phyloP scores from a whole-genome alignment of 2,888 invertebrate genomes.

The Agrilus mali region DNA sequence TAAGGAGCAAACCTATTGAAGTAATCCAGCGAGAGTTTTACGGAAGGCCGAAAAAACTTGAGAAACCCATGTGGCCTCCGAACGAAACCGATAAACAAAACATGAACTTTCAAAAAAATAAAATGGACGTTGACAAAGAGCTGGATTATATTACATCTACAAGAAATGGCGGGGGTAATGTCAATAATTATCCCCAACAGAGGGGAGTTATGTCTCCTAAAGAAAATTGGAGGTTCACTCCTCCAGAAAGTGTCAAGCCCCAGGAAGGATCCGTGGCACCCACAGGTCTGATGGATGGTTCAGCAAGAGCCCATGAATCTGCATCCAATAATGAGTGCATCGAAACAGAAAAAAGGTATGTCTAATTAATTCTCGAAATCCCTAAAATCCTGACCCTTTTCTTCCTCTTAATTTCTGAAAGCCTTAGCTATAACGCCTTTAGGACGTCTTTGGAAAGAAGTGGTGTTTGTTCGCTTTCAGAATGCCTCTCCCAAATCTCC shows the following conservation, averaged over 20 bases:
- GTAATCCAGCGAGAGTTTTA: slow-evolving; percentile 58
- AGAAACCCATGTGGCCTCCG: slow-evolving; percentile 37
- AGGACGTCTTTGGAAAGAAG: slow-evolving; percentile 16
- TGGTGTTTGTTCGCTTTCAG: slow-evolving; percentile 15
- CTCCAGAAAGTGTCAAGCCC: slow-evolving; percentile 13
- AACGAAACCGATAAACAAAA: slow-evolving; percentile 21
- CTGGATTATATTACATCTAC: slow-evolving; percentile 19
- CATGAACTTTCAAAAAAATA: slow-evolving; percentile 37
- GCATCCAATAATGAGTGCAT: slow-evolving; percentile 18
- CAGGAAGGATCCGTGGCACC: slow-evolving; percentile 22
- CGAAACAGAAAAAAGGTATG: slow-evolving; percentile 20
- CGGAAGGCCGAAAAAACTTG: slow-evolving; percentile 64
- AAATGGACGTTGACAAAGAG: slow-evolving; percentile 34
- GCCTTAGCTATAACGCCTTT: no score
- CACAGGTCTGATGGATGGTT: slow-evolving; percentile 14
- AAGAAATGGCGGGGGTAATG: slow-evolving; percentile 5
- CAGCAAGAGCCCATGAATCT: slow-evolving; percentile 15
- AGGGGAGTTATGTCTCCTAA: slow-evolving; percentile 19
- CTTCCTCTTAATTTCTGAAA: no score
- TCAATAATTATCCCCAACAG: slow-evolving; percentile 15
- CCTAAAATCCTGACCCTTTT: no score
- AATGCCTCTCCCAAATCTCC: slow-evolving; percentile 35
- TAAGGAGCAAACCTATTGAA: slow-evolving; percentile 50
- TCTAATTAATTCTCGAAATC: no score
- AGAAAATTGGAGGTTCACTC: slow-evolving; percentile 10